Evolutionary conservation across 2,113 vertebrate genomes (phyloP), one percentile per base, ranked within the genome.

Genomic region (Dicerorhinus sumatrensis): DNA sequence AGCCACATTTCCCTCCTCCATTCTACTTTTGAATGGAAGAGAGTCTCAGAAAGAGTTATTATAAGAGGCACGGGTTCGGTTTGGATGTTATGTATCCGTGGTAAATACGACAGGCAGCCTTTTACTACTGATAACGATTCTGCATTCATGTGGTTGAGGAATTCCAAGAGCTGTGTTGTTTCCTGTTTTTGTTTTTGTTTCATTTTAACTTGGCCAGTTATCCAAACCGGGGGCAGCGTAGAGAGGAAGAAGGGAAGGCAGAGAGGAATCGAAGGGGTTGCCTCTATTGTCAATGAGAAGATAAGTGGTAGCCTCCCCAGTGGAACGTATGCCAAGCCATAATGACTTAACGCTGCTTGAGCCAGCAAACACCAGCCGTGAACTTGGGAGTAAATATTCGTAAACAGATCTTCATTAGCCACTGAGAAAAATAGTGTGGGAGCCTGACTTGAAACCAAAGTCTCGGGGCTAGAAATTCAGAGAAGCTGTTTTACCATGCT

Each of bases 261-360:
- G 69, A 33, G 91, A 96, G 93, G 62, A 96, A 93, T 97, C 7
- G n/a, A 85, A 85, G 97, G 97, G 97, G 75, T 83, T 96, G 96
- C 89, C 94, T 75, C 97, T 89, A 77, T 89, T 97, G 95, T 98
- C 96, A 48, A 62, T 42, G 91, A 97, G 96, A 89, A 97, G 98
- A 90, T 93, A 67, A 87, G 94, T 96, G 93, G 97, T 96, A 73
- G 33, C 81, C 98, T 98, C 84, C 98, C 98, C 82, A 20, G 87
- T 95, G 97, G 92, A 98, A 94, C 60, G 72, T 25, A 94, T 96
- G 96, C 97, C 98, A 98, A 97, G 98, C 96, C 69, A 17, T 98
- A 98, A 98, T 97, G 98, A 98, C 97, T 98, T 97, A 86, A 98
- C 88, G 48, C 88, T 67, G 95, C 87, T 72, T 36, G 89, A 96